Base-by-base conservation (phyloP, 2,797 vertebrate genomes). In the Chelidonichthys spinosus region DNA sequence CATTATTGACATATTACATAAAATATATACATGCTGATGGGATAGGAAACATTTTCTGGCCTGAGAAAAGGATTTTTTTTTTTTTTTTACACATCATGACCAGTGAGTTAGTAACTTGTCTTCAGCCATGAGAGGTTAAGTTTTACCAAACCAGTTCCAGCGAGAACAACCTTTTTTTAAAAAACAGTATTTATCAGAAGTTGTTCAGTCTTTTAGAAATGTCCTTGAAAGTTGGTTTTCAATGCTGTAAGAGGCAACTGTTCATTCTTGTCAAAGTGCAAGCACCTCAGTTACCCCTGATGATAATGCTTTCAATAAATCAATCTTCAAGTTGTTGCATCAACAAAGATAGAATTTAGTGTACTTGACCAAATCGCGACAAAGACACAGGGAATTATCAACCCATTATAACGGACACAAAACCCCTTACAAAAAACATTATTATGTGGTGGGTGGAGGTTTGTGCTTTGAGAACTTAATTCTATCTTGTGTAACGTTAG, bases 1-100 rank as follows among this genome's bases (percentile, higher is more conserved):
- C 65, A 49, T 55, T 60, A 62, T 77, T 64, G 49, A 66, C 77
- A 33, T 15, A 65, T 61, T 47, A 42, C 9, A 52, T 69, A 59
- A 18, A 61, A 54, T 53, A 53, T 5, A 37, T 37, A 35, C 0
- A 25, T 25, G 15, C 25, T 13, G 32, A 7, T 65, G 50, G 39
- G n/a, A 37, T 44, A 14, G 32, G 13, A 36, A 81, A 59, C 4
- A 52, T 32, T 72, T 58, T 62, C 50, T 15, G 8, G 15, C 15
- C 37, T 9, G 9, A 66, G n/a, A 44, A 54, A 74, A 11, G 46
- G 74, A 10, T n/a, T n/a, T n/a, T n/a, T n/a, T n/a, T n/a, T n/a
- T 14, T 50, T 25, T 14, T 33, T 18, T 10, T 62, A 39, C 49
- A 43, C 13, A 4, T 18, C 2, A 43, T 33, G 32, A 7, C 17